Conservation (phyloP, 2,113 vertebrate species). For the Girardinichthys multiradiatus region DNA sequence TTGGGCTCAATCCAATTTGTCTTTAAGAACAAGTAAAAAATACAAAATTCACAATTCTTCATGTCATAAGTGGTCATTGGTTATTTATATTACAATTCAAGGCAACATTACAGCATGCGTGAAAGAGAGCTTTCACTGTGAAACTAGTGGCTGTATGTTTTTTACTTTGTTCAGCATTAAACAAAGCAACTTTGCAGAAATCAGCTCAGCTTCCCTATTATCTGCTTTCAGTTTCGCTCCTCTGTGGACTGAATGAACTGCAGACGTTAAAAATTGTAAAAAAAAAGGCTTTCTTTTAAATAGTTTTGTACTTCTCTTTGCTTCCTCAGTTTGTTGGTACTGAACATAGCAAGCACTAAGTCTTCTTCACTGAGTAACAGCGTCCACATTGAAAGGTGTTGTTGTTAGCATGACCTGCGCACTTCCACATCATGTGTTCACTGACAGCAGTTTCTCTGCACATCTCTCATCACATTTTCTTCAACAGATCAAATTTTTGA, state of each 20-base stretch:
- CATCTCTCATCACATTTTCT: no score
- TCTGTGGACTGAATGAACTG: not conserved
- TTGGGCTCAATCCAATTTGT: no score
- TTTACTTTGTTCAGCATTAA: no score
- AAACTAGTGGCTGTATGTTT: not conserved
- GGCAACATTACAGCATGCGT: not conserved
- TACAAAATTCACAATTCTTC: not conserved
- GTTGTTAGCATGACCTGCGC: no score
- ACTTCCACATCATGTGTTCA: no score
- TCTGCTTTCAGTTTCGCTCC: not conserved
- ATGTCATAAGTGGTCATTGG: not conserved
- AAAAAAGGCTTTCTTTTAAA: not conserved
- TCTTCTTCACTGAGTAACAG: not conserved
- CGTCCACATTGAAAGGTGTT: no score
- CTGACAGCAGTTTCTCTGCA: not conserved
- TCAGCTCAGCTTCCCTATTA: no score
- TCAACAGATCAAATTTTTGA: not conserved
- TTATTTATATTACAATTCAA: not conserved
- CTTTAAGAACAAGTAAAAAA: not conserved
- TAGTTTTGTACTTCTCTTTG: not conserved
- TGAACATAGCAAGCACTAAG: not conserved
- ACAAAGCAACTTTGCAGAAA: no score
- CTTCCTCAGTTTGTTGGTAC: not conserved
- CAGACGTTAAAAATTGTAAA: not conserved
- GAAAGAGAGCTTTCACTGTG: no score